Conservation (phyloP, 37 sponge, comb jelly and placozoan species). For the Eunapius fragilis region DNA sequence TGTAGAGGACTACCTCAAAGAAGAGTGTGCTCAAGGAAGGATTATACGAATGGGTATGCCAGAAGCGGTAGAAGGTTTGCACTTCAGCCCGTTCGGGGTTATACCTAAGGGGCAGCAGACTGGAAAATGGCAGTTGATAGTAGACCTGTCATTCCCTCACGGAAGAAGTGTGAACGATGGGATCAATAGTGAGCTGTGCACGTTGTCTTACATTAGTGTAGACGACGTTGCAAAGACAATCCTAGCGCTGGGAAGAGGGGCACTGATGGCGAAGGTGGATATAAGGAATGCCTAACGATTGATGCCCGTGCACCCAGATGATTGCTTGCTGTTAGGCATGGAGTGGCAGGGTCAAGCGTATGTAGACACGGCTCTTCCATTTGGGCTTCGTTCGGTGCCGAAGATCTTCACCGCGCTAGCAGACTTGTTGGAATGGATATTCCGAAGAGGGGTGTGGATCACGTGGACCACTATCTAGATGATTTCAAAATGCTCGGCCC, state of each 20-base stretch:
- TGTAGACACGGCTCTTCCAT: not conserved
- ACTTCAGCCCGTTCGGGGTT: slow-evolving; percentile 11
- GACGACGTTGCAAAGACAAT: slow-evolving; percentile 1
- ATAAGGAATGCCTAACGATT: no score
- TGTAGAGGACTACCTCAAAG: slow-evolving; percentile 3
- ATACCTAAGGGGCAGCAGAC: slow-evolving; percentile 16
- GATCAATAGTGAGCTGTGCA: not conserved
- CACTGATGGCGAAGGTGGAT: no score
- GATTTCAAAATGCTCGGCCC: no score
- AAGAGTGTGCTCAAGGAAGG: slow-evolving; percentile 4
- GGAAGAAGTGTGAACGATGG: not conserved
- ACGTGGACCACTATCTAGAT: no score
- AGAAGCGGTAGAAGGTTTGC: slow-evolving; percentile 1
- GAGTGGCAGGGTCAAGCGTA: not conserved
- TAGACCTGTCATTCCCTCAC: no score
- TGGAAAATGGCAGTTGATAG: slow-evolving; percentile 4
- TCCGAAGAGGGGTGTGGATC: not conserved
- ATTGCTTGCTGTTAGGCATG: not conserved
- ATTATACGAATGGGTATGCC: not conserved
- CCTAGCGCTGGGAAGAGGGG: not conserved
- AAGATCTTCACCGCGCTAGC: slow-evolving; percentile 5
- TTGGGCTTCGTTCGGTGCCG: not conserved
- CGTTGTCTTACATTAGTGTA: not conserved
- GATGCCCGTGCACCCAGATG: no score
- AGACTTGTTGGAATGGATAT: not conserved